These are phyloP conservation scores for Helicoverpa zea DNA, from an alignment of 1,140 invertebrate genomes.

Conservation along the genomic window DNA sequence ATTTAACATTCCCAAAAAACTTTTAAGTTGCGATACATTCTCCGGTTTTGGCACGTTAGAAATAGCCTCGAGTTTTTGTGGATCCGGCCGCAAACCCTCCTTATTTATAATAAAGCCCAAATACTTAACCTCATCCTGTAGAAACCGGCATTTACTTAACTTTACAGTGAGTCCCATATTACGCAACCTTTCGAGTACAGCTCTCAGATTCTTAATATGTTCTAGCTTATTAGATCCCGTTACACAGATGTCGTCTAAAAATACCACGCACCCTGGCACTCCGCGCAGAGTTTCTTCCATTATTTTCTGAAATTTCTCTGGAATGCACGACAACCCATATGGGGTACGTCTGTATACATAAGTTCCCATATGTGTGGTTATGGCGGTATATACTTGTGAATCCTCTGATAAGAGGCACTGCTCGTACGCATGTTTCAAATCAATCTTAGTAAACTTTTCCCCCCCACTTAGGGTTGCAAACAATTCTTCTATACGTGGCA, in stretches of 20 bases:
- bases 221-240: too few species aligned
- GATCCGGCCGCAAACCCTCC: too few species aligned
- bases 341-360: slow-evolving; percentile 61
- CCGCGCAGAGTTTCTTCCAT: slow-evolving; percentile 59
- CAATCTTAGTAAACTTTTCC: slow-evolving; percentile 61
- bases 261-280: slow-evolving; percentile 41
- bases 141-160: too few species aligned
- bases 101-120: too few species aligned
- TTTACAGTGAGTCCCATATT: too few species aligned
- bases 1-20: too few species aligned
- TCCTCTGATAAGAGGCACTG: slow-evolving; percentile 55
- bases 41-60: too few species aligned
- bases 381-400: slow-evolving; percentile 60
- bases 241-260: slow-evolving; percentile 59
- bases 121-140: too few species aligned
- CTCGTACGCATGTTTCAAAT: slow-evolving; percentile 59
- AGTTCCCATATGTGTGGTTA: slow-evolving; percentile 67
- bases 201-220: too few species aligned
- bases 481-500: slow-evolving; percentile 68
- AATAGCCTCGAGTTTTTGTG: too few species aligned
- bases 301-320: slow-evolving; percentile 65
- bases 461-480: slow-evolving; percentile 63
- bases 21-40: too few species aligned
- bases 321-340: slow-evolving; percentile 61
- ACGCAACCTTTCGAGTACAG: too few species aligned